Percentiles rank a stretch among this genome's conserved stretches.
phyloP scores from a whole-genome alignment of 2,113 vertebrate genomes.

The Trogon surrucura region DNA sequence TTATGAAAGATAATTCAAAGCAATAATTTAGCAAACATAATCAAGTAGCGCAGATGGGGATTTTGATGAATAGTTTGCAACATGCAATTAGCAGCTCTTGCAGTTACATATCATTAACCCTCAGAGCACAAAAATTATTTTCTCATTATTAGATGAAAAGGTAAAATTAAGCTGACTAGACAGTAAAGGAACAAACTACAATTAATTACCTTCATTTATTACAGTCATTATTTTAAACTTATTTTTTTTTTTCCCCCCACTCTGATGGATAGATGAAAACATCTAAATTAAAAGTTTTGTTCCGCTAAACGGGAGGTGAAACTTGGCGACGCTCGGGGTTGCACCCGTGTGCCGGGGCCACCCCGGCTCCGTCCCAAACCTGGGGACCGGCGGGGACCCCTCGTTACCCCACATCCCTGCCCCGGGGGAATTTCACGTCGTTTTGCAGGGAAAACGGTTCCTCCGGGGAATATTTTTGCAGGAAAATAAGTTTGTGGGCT shows the following conservation, averaged over 20 bases:
- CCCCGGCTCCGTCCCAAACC: not conserved
- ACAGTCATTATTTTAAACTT: conserved; percentile 88
- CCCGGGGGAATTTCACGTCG: no score
- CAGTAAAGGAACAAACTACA: conserved; percentile 95
- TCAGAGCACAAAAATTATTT: conserved; percentile 97
- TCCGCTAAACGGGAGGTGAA: conserved; percentile 77
- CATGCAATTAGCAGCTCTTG: conserved; percentile 98
- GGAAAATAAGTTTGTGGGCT: not conserved
- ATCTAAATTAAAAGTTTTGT: conserved; percentile 86
- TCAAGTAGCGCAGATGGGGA: conserved; percentile 96
- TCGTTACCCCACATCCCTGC: not conserved
- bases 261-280: conserved; percentile 80
- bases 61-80: conserved; percentile 99
- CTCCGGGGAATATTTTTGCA: not conserved
- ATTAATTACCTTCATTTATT: conserved; percentile 91
- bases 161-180: conserved; percentile 98
- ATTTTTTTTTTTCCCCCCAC: conserved; percentile 62
- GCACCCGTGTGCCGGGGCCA: not conserved
- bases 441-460: no score
- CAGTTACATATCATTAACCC: conserved; percentile 99
- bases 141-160: conserved; percentile 98
- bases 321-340: not conserved
- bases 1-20: conserved; percentile 99
- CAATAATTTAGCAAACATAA: conserved; percentile 99
- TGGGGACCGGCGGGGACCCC: fast-evolving